phyloP scores from a whole-genome alignment of 2,113 vertebrate species.

The Gambusia affinis region DNA sequence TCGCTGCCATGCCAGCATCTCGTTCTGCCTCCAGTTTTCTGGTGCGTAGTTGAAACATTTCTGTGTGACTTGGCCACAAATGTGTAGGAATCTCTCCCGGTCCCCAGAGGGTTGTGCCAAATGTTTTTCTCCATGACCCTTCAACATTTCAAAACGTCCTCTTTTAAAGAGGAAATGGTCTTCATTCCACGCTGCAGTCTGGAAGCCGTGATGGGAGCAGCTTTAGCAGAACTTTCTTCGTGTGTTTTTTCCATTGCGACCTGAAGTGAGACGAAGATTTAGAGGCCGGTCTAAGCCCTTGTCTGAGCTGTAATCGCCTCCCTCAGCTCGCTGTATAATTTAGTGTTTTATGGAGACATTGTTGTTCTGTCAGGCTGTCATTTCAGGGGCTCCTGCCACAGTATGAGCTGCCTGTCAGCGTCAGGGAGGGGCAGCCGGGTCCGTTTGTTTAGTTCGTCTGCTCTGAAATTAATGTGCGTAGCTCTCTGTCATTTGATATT shows the following conservation, averaged over 20 bases:
- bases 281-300: constrained; percentile 22
- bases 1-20: constrained; percentile 15
- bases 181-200: constrained; percentile 2
- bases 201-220: neutral
- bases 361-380: constrained; percentile 37
- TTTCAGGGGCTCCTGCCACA: constrained; percentile 17
- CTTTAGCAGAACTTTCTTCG: constrained; percentile 1
- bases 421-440: constrained; percentile 33
- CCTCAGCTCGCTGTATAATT: constrained; percentile 52
- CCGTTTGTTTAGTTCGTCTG: neutral
- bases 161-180: neutral
- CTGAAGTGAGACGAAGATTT: neutral
- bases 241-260: neutral
- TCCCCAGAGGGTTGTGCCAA: neutral
- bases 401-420: constrained; percentile 17
- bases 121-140: neutral
- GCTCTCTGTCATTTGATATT: constrained; percentile 14
- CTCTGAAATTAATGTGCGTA: constrained; percentile 28
- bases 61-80: constrained; percentile 10
- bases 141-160: neutral
- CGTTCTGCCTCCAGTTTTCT: constrained; percentile 9
- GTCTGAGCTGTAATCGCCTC: constrained; percentile 30
- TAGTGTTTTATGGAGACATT: constrained; percentile 52
- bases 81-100: neutral
- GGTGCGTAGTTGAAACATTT: neutral